Evolutionary conservation across 2,888 invertebrate genomes (phyloP), one percentile per base, ranked within the genome.

Genomic region (Hirtodrosophila duncani): DNA sequence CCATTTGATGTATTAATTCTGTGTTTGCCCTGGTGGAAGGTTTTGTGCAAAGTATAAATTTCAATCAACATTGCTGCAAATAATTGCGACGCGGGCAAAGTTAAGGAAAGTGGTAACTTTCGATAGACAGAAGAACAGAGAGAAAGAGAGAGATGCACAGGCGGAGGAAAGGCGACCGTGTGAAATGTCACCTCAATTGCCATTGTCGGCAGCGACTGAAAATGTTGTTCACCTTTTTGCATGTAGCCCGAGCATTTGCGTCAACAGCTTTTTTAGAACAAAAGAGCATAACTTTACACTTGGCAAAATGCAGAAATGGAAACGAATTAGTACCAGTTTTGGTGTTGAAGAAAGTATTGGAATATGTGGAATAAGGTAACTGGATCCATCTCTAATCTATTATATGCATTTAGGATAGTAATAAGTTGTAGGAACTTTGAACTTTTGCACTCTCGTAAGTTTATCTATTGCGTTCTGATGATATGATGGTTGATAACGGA

Each of bases 151-250:
- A 5, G 21, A 1, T 6, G 7, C 6, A 8, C 10, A 1, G 3
- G 7, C 5, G 20, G 7, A 20, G 5, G 20, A 20, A 4, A 20
- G 27, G 41, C 53, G 31, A 31, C 55, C 58, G 66, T 79, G 79
- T 61, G 61, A 71, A 67, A 64, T 77, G 64, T 58, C 77, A 81
- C 81, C 81, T 70, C 67, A 75, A 81, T 81, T 79, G 64, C 63
- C 48, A 55, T 4, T 27, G 53, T 46, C 7, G n/a, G 8, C 16
- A 37, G 55, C 61, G 67, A 58, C 70, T 79, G 79, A 74, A 78
- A 81, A 67, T 77, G 75, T 77, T 77, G 81, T 77, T 77, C 75
- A 78, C 81, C 75, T 77, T 77, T 70, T 79, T 72, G 70, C 79
- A 81, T 81, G 81, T 70, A 60, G 70, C n/a, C n/a, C 41, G 52